Evolutionary conservation across 2,113 vertebrate genomes (phyloP).

Genomic region (Alces alces): DNA sequence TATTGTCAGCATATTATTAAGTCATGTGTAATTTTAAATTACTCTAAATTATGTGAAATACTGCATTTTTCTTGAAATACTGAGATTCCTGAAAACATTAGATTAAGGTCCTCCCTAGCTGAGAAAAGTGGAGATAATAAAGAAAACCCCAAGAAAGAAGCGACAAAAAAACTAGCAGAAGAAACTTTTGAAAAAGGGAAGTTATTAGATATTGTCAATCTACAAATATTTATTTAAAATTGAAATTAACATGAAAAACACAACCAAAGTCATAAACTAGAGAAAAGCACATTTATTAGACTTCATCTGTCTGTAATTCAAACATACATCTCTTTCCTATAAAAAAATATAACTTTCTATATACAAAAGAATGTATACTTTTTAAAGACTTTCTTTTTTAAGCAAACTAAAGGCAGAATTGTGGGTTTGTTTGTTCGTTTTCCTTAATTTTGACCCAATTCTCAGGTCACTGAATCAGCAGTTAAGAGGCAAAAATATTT

Average conservation of each 20-base stretch:
- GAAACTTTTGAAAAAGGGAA: background rate
- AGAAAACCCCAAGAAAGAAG: background rate
- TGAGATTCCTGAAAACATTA: background rate
- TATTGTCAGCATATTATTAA: background rate
- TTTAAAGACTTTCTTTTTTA: background rate
- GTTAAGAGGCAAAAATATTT: background rate
- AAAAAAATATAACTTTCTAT: background rate
- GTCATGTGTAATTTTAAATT: background rate
- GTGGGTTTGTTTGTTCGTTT: background rate
- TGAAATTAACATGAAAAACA: background rate
- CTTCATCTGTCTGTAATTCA: background rate
- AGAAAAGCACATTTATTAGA: background rate
- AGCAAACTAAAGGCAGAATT: background rate
- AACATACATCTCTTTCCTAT: background rate
- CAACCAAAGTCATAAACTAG: background rate
- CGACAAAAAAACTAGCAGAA: background rate
- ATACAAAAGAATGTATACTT: background rate
- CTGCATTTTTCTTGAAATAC: background rate
- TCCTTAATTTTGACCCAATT: background rate
- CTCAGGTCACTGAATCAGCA: background rate
- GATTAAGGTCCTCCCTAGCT: background rate
- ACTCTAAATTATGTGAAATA: slow-evolving; percentile 12
- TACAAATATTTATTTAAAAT: background rate
- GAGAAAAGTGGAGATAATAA: background rate
- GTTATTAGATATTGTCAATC: background rate